Evolutionary conservation across 2,888 invertebrate species (phyloP).

Genomic region (Epistrophe eligans): DNA sequence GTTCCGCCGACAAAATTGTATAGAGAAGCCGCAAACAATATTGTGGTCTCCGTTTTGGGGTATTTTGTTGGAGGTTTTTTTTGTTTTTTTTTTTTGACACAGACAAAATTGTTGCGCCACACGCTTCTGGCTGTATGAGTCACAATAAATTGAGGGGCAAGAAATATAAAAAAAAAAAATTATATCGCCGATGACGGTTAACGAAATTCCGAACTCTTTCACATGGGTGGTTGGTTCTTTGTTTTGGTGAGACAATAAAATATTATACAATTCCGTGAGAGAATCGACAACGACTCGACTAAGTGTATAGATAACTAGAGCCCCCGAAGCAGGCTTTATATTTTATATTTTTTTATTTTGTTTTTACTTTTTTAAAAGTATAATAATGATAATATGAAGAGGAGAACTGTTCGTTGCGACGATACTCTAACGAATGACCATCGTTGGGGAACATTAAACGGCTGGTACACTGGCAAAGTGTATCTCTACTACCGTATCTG

Average conservation of each 20-base stretch:
- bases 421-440: conserved; percentile 74
- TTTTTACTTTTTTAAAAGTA: conserved; percentile 18
- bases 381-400: conserved; percentile 2
- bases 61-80: no score
- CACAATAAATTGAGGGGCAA: neutral
- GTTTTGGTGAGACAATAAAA: conserved; percentile 40
- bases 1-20: conserved; percentile 19
- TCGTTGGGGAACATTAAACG: conserved; percentile 69
- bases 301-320: neutral
- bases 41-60: neutral
- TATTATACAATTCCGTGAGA: conserved; percentile 19
- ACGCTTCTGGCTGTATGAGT: conserved; percentile 34
- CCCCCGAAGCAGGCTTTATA: neutral
- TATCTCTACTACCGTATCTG: conserved; percentile 71
- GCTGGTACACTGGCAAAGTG: conserved; percentile 54
- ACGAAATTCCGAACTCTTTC: conserved; percentile 58
- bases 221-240: conserved; percentile 55
- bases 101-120: conserved; percentile 30
- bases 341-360: neutral
- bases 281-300: neutral
- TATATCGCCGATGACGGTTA: conserved; percentile 66
- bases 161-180: conserved; percentile 20
- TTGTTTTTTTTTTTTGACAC: conserved; percentile 2
- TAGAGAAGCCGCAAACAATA: conserved; percentile 34
- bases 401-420: conserved; percentile 70